Evolutionary conservation across 1,140 invertebrate species (phyloP).

Genomic region (Saxidomus purpurata): DNA sequence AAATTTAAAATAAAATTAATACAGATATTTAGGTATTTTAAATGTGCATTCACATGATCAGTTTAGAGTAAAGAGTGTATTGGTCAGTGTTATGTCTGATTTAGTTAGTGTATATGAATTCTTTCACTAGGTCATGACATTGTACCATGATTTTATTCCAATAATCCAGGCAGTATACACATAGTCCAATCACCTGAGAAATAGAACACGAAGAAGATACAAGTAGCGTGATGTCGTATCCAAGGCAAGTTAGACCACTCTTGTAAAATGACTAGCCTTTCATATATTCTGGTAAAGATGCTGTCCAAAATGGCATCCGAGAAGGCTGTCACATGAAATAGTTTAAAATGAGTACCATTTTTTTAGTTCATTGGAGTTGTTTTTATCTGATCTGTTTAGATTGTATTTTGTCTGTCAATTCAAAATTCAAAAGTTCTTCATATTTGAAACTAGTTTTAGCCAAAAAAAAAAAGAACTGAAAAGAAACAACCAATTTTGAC

Average conservation of each 20-base stretch:
- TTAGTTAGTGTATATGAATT: constrained; percentile 16
- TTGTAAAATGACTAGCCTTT: constrained; percentile 14
- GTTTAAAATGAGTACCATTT: not conserved
- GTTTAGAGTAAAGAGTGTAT: not conserved
- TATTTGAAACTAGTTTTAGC: no score
- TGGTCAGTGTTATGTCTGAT: constrained; percentile 4
- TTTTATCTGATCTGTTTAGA: not conserved
- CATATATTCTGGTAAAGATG: not conserved
- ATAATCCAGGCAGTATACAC: constrained; percentile 44
- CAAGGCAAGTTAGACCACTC: constrained; percentile 47
- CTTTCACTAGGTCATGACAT: constrained; percentile 33
- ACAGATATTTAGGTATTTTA: no score
- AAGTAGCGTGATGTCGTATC: constrained; percentile 30
- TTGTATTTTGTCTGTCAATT: no score
- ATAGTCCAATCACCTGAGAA: not conserved
- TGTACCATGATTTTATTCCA: constrained; percentile 56
- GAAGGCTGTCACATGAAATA: not conserved
- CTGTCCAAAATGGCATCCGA: not conserved
- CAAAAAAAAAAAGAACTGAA: no score
- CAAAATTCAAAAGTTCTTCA: no score
- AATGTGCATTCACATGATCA: no score
- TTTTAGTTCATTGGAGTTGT: not conserved
- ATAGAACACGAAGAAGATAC: constrained; percentile 34
- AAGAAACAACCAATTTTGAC: no score
- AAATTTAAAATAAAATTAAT: no score